These are phyloP conservation scores for Anoura caudifer DNA, from an alignment of 2,113 vertebrate genomes.

Conservation along the genomic window DNA sequence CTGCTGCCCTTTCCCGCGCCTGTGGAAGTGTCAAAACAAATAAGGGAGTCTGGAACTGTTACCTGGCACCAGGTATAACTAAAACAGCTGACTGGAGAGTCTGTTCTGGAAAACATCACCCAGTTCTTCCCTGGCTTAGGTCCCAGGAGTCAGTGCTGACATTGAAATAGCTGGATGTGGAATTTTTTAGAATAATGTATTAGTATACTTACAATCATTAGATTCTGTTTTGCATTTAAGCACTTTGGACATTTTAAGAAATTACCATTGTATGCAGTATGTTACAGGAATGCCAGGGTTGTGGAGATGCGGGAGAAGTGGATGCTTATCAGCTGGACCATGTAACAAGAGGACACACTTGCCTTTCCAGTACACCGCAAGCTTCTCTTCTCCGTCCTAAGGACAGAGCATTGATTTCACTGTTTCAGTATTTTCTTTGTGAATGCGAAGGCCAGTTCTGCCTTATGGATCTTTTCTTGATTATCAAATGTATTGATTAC, in stretches of 20 bases:
- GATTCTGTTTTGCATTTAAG: neutral
- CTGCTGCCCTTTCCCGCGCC: neutral
- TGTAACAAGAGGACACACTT: neutral
- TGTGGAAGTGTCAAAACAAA: neutral
- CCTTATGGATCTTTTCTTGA: neutral
- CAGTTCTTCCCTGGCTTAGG: neutral
- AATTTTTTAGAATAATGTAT: neutral
- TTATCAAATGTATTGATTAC: neutral
- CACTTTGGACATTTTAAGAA: neutral
- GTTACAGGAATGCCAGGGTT: neutral
- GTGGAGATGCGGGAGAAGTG: neutral
- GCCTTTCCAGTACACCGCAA: neutral
- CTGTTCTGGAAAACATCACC: neutral
- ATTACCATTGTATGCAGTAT: neutral
- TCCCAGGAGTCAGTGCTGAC: neutral
- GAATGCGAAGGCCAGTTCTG: neutral
- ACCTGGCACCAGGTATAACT: neutral
- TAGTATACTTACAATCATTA: neutral
- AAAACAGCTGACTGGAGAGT: neutral
- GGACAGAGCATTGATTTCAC: neutral
- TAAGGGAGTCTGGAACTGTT: neutral
- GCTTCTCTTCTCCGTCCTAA: neutral
- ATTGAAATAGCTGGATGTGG: neutral
- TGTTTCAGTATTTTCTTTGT: neutral
- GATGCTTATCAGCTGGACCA: neutral